Evolutionary conservation across 2,113 vertebrate genomes (phyloP), one percentile per base, ranked within the genome.

Genomic region (Mastomys natalensis): DNA sequence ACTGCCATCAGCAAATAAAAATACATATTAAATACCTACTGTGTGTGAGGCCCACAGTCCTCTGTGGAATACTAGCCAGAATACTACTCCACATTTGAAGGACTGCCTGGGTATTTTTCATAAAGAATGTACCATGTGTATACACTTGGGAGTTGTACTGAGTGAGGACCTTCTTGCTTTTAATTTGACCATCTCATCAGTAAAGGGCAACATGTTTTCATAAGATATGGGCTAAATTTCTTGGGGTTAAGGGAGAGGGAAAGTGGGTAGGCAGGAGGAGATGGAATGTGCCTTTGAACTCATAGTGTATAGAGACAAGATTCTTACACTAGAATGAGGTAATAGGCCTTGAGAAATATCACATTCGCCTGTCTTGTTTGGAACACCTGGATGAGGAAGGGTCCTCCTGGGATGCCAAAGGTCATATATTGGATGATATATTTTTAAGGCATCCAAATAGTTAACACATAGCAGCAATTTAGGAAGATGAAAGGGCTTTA

Each of bases 71-170:
- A 21, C 0, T 34, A 64, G 43, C 74, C n/a, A n/a, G 58, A n/a
- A 55, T 3, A 1, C 3, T 37, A 13, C 40, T 10, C n/a, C 31
- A 55, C 11, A 22, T 76, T 5, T 26, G 22, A 48, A 51, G 19
- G 73, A 4, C 22, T 34, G 3, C 6, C 0, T 7, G 11, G 37
- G 6, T 0, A 1, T 51, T 72, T 55, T 43, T 45, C 60, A 58
- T 9, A 5, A 6, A 74, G 48, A 77, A 53, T 0, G 2, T 1
- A 48, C 37, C 1, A 1, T 86, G n/a, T 64, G 53, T 37, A 15
- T n/a, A 24, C 3, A 21, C n/a, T 37, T 0, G 0, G 64, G 45
- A 34, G 0, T 37, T 85, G n/a, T 37, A 43, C 60, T 19, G 22
- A 60, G 34, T 34, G 48, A 6, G 19, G 43, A 3, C 66, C 60